Evolutionary conservation across 2,113 vertebrate species (phyloP).

Genomic region (Enhydra lutris): DNA sequence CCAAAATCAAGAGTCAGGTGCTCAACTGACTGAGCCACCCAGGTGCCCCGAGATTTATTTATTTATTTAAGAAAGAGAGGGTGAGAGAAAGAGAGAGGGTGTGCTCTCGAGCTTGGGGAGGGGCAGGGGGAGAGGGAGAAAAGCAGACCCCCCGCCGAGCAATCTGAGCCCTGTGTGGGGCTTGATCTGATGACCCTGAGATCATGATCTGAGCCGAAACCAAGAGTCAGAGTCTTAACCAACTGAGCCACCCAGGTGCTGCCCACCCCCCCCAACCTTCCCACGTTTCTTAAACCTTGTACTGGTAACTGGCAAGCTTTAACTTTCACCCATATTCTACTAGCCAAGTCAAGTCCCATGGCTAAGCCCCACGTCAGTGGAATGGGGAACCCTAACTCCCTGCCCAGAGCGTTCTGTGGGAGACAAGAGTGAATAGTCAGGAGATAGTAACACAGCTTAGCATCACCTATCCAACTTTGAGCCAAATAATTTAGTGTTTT

Average conservation of each 20-base stretch:
- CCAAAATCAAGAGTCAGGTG: not conserved
- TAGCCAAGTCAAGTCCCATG: not conserved
- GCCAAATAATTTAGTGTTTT: not conserved
- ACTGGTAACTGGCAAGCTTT: not conserved
- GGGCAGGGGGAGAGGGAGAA: not conserved
- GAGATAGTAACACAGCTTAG: not conserved
- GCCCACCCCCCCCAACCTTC: not conserved
- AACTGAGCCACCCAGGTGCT: not conserved
- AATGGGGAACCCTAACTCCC: too few relatives aligned
- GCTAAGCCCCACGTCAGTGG: not conserved
- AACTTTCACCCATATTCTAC: rapidly evolving
- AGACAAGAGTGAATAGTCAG: not conserved
- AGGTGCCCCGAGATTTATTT: not conserved
- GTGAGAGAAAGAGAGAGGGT: too few relatives aligned
- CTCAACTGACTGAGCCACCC: not conserved
- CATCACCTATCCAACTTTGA: not conserved
- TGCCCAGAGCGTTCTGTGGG: not conserved
- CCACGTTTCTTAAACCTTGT: not conserved
- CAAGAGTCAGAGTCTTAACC: not conserved
- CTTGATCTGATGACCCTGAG: not conserved
- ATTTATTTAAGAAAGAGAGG: not conserved
- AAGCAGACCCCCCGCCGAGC: not conserved
- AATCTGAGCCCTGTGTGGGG: not conserved
- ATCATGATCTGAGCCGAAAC: not conserved
- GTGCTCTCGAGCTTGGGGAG: not conserved